A percentile compares a stretch with the other conserved stretches of the same genome.
phyloP scores from a whole-genome alignment of 2,797 vertebrate genomes.

The Heliangelus exortis region DNA sequence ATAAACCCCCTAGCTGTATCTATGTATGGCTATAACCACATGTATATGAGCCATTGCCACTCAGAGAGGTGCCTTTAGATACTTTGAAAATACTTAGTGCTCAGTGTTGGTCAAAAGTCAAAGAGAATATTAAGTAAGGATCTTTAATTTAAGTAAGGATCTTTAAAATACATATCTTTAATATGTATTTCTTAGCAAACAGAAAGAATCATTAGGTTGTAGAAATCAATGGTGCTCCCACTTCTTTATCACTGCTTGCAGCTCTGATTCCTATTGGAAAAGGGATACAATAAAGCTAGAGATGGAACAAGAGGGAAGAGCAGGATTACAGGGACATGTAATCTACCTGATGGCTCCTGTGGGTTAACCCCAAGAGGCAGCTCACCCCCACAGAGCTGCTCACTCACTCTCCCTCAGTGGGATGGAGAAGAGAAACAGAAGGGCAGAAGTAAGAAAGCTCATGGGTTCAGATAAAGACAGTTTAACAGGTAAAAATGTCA shows the following conservation, averaged over 20 bases:
- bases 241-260: neutral
- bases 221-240: neutral
- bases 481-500: neutral
- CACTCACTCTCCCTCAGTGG: accelerated
- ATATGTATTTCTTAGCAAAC: neutral
- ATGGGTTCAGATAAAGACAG: neutral
- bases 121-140: neutral
- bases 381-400: neutral
- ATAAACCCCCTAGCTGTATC: neutral
- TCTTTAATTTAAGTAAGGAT: neutral
- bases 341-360: neutral
- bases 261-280: neutral
- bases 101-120: neutral
- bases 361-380: neutral
- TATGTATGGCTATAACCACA: neutral
- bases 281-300: neutral
- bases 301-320: neutral
- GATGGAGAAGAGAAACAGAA: neutral
- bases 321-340: neutral
- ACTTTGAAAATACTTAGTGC: neutral
- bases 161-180: too few species aligned
- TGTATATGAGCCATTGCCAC: accelerated
- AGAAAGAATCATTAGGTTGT: neutral
- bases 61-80: neutral
- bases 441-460: neutral